Percentiles rank a stretch among this genome's conserved stretches.
Conservation (phyloP, 23 tunicate genomes). For the Clavelina lepadiformis region DNA sequence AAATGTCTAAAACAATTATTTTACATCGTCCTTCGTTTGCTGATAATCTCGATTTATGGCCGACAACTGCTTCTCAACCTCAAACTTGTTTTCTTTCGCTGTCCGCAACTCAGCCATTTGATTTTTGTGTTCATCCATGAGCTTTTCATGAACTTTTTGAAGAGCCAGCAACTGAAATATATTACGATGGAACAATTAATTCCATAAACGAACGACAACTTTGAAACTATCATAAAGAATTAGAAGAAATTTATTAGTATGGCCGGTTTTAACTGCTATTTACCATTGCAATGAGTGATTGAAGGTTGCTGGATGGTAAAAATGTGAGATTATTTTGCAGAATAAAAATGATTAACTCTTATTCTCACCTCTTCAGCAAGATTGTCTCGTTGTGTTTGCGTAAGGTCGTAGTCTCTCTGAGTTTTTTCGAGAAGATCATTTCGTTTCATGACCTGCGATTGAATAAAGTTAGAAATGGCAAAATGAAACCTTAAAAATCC, state of each 20-base stretch:
- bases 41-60: constrained; percentile 36
- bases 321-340: not conserved
- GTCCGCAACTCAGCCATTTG: constrained; percentile 24
- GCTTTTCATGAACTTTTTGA: constrained; percentile 30
- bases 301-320: constrained; percentile 2
- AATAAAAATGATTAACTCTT: not conserved
- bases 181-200: too few relatives aligned
- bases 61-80: constrained; percentile 26
- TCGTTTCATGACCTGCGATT: constrained; percentile 23
- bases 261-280: too few relatives aligned
- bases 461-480: too few relatives aligned
- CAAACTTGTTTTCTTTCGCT: constrained; percentile 42
- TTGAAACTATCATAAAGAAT: too few relatives aligned
- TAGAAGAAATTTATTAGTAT: too few relatives aligned
- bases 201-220: too few relatives aligned
- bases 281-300: too few relatives aligned
- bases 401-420: not conserved
- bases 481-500: too few relatives aligned
- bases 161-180: not conserved
- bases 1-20: too few relatives aligned
- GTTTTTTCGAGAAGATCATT: constrained; percentile 17
- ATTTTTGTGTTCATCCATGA: constrained; percentile 34
- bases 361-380: constrained; percentile 26
- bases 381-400: constrained; percentile 10
- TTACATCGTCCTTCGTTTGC: constrained; percentile 32